Conservation (phyloP, 2,888 invertebrate genomes). For the Dryocosmus kuriphilus region DNA sequence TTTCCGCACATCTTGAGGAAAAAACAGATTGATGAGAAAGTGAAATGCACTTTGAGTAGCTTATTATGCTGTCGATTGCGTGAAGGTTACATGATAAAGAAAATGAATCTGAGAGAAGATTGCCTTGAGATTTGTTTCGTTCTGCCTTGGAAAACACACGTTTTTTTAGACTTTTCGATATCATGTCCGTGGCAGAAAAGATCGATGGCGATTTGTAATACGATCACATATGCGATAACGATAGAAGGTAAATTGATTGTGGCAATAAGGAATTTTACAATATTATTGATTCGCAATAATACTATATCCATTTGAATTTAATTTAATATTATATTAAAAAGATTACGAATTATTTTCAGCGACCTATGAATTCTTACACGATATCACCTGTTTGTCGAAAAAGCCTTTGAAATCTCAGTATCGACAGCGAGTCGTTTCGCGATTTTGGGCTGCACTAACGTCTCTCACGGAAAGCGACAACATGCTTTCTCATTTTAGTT, state of each 20-base stretch:
- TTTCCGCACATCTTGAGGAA: constrained; percentile 81
- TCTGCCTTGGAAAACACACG: constrained; percentile 86
- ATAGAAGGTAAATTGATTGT: constrained; percentile 69
- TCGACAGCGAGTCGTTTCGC: constrained; percentile 83
- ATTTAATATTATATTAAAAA: constrained; percentile 7
- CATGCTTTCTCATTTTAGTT: constrained; percentile 84
- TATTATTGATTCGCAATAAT: background rate
- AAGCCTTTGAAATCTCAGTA: constrained; percentile 83
- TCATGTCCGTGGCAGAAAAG: constrained; percentile 82
- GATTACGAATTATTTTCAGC: constrained; percentile 74
- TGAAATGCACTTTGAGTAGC: constrained; percentile 82
- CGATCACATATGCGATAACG: constrained; percentile 77
- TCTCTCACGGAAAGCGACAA: constrained; percentile 84
- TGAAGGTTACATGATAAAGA: constrained; percentile 84
- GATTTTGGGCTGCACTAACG: constrained; percentile 83
- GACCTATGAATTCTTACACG: constrained; percentile 87
- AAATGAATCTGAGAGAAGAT: constrained; percentile 78
- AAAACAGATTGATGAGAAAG: constrained; percentile 83
- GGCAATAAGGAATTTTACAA: background rate
- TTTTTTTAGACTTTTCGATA: constrained; percentile 84
- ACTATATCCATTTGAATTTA: background rate
- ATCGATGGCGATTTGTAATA: constrained; percentile 69
- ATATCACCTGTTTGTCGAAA: constrained; percentile 83
- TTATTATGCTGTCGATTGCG: constrained; percentile 86
- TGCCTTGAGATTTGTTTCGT: constrained; percentile 82